A percentile compares a stretch with the other conserved stretches of the same genome.
Evolutionary conservation across 2,113 vertebrate species (phyloP).

Genomic region (Hippocampus zosterae): DNA sequence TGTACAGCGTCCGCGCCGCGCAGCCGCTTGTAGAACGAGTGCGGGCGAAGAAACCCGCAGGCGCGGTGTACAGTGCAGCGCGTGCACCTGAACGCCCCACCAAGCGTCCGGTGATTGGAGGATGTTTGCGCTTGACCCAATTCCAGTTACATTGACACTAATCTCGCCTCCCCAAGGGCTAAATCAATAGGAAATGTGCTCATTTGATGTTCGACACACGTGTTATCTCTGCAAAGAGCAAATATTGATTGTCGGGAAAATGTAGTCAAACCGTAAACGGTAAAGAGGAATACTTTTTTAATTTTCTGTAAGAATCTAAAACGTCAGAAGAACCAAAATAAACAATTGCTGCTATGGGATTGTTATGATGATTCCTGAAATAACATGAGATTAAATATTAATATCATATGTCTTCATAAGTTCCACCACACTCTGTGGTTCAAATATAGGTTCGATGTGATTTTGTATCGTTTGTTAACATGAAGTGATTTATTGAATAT

Average conservation of each 20-base stretch:
- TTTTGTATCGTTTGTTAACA: too few relatives aligned
- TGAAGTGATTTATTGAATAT: too few relatives aligned
- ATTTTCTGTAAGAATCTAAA: too few relatives aligned
- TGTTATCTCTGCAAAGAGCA: neutral
- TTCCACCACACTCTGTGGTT: too few relatives aligned
- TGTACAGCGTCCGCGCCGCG: slow-evolving; percentile 46
- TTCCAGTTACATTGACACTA: neutral
- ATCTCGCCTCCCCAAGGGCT: neutral
- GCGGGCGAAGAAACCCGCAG: neutral
- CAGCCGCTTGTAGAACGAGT: slow-evolving; percentile 2
- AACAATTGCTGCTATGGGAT: too few relatives aligned
- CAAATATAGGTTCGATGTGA: too few relatives aligned
- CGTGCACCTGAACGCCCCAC: slow-evolving; percentile 6
- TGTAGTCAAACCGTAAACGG: neutral
- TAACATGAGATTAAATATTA: too few relatives aligned
- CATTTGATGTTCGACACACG: neutral
- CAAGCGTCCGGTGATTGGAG: slow-evolving; percentile 7
- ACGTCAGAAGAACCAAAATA: too few relatives aligned
- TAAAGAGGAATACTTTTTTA: neutral
- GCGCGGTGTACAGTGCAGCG: neutral
- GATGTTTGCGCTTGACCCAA: slow-evolving; percentile 3
- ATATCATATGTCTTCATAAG: too few relatives aligned
- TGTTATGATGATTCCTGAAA: too few relatives aligned
- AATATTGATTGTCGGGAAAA: neutral
- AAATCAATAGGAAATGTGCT: slow-evolving; percentile 3